Percentiles rank a stretch among this genome's conserved stretches.
Conservation (phyloP, 1,140 invertebrate species). For the Lordiphosa clarofinis region DNA sequence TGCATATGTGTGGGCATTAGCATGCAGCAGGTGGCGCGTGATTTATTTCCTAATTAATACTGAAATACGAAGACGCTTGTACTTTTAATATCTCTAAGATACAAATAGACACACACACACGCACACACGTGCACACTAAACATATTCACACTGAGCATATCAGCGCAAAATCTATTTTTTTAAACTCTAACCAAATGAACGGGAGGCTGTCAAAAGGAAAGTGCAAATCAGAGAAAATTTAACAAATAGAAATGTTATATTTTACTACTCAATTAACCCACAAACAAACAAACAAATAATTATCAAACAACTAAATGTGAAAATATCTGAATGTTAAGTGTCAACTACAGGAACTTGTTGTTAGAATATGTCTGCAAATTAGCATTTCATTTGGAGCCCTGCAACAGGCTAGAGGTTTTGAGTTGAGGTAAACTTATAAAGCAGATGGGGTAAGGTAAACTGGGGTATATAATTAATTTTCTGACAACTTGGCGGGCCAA, state of each 20-base stretch:
- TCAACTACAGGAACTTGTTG: constrained; percentile 43
- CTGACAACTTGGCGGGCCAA: no score
- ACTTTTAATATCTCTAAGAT: constrained; percentile 76
- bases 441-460: no score
- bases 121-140: constrained; percentile 1
- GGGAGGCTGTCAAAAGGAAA: constrained; percentile 40
- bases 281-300: constrained; percentile 1
- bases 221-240: constrained; percentile 22
- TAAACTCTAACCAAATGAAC: constrained; percentile 28
- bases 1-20: neutral
- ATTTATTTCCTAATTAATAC: constrained; percentile 77
- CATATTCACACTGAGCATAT: constrained; percentile 44
- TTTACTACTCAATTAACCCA: constrained; percentile 1
- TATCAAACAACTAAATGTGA: constrained; percentile 18
- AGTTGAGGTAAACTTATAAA: no score
- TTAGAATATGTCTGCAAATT: constrained; percentile 17
- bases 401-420: neutral
- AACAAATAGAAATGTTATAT: constrained; percentile 10
- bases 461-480: no score
- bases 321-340: constrained; percentile 44
- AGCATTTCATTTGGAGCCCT: neutral
- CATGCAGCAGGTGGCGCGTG: constrained; percentile 27
- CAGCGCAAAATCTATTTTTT: constrained; percentile 40
- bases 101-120: constrained; percentile 21
- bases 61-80: constrained; percentile 76